A percentile compares a stretch with the other conserved stretches of the same genome.
These are phyloP conservation scores for Papilio aristodemus DNA, from an alignment of 1,140 invertebrate genomes.

Conservation along the genomic window DNA sequence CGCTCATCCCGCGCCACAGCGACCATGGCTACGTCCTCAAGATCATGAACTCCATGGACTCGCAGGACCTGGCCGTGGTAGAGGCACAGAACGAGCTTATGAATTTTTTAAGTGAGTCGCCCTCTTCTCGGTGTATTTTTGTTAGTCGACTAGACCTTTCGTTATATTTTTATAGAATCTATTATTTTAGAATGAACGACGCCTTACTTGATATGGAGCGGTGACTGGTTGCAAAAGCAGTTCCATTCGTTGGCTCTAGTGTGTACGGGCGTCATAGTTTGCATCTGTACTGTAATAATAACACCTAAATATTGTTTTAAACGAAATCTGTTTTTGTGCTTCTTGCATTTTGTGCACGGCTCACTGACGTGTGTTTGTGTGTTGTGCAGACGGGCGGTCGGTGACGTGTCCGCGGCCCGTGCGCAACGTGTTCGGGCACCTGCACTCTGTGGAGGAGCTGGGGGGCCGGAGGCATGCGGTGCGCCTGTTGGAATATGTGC, in stretches of 20 bases:
- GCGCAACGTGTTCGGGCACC: slow-evolving; percentile 83
- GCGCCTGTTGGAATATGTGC: slow-evolving; percentile 86
- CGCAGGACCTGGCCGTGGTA: slow-evolving; percentile 83
- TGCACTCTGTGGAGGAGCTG: slow-evolving; percentile 82
- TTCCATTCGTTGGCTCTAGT: too few species aligned
- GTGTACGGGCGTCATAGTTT: too few species aligned
- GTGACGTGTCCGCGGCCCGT: slow-evolving; percentile 85
- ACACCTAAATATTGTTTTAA: too few species aligned
- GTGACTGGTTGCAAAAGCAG: too few species aligned
- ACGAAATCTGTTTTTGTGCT: too few species aligned
- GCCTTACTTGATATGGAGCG: too few species aligned
- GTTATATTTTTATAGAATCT: too few species aligned
- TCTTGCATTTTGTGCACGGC: too few species aligned
- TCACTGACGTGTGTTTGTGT: too few species aligned
- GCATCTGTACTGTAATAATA: too few species aligned
- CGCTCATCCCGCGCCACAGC: slow-evolving; percentile 78
- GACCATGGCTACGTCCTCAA: slow-evolving; percentile 89
- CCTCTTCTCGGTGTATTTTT: not conserved
- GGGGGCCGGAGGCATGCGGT: slow-evolving; percentile 83
- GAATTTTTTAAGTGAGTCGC: slow-evolving; percentile 82
- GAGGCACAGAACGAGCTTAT: slow-evolving; percentile 87
- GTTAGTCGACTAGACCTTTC: too few species aligned
- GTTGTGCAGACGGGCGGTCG: slow-evolving; percentile 74
- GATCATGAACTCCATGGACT: slow-evolving; percentile 90
- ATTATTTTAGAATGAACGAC: too few species aligned